Conservation (phyloP, 2,797 vertebrate species). For the Bucorvus abyssinicus region DNA sequence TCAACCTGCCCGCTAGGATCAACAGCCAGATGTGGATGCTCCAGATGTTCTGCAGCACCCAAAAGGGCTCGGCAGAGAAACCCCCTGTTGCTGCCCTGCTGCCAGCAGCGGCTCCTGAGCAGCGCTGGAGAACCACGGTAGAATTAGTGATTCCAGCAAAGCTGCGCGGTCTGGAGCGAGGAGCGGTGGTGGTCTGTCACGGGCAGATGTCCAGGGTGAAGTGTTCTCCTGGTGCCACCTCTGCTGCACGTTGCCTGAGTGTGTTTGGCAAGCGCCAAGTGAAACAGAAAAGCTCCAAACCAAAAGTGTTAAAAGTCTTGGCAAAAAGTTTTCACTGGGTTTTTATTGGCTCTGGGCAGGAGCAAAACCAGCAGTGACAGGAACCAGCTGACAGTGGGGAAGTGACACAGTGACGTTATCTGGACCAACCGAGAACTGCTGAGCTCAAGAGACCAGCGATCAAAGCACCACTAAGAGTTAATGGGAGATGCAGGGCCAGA, state of each 20-base stretch:
- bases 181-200: rapidly evolving
- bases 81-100: background rate
- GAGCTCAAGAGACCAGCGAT: background rate
- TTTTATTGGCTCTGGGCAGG: background rate
- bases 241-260: rapidly evolving
- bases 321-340: background rate
- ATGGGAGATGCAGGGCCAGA: background rate
- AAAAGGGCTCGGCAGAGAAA: background rate
- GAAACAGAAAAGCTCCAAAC: background rate
- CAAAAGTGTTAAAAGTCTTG: background rate
- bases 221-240: rapidly evolving
- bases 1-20: background rate
- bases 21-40: background rate
- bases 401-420: background rate
- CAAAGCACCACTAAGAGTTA: background rate
- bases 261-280: rapidly evolving
- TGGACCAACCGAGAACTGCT: background rate
- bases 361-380: background rate
- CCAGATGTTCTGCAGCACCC: background rate
- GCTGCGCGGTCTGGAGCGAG: background rate
- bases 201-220: background rate
- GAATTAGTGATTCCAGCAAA: background rate
- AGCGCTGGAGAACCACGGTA: too few species aligned
- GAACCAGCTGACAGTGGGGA: background rate
- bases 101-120: background rate